Base-by-base conservation (phyloP, 2,888 invertebrate species). In the Eumacrocentrus americanus region DNA sequence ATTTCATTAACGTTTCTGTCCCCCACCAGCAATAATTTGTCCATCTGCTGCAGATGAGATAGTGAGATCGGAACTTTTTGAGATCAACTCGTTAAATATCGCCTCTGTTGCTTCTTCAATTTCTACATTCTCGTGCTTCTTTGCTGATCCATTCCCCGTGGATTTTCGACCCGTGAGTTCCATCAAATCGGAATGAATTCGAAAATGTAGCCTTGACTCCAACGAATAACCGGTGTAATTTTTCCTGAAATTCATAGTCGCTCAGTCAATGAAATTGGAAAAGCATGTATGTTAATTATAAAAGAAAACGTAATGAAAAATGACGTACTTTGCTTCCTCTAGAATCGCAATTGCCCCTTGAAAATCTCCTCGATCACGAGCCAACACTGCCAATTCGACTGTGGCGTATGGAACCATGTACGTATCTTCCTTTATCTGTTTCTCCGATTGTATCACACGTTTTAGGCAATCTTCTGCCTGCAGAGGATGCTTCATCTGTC, bases 161-260 rank as follows among this genome's bases (percentile, higher is more conserved):
- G 2, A 55, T 51, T 77, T 77, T 58, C 75, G 76, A 11, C 68
- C 74, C 66, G 82, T 83, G 46, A 83, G 75, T 60, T 83, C 83
- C 64, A 83, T 79, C 42, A 89, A 75, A 47, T 89, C 88, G 0
- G 93, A 89, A 77, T 96, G 95, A 66, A 95, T 90, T 69, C 93
- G 87, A 81, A 96, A 95, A 79, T 95, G 95, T 14, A 96, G 84
- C 37, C 95, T 85, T 0, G 95, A 94, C 77, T 96, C 95, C 68
- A 96, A 80, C 0, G 91, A 88, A 79, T 94, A 96, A 2, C 93
- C 91, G 7, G 92, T 91, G 79, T 89, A 95, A 76, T 92, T 91
- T 82, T 91, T 92, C 81, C 95, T 95, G 82, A n/a, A n/a, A n/a
- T n/a, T n/a, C n/a, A n/a, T n/a, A n/a, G n/a, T n/a, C n/a, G n/a